Percentiles rank a stretch among this genome's conserved stretches.
phyloP scores from a whole-genome alignment of 2,888 invertebrate species.

The Phaonia tiefii region DNA sequence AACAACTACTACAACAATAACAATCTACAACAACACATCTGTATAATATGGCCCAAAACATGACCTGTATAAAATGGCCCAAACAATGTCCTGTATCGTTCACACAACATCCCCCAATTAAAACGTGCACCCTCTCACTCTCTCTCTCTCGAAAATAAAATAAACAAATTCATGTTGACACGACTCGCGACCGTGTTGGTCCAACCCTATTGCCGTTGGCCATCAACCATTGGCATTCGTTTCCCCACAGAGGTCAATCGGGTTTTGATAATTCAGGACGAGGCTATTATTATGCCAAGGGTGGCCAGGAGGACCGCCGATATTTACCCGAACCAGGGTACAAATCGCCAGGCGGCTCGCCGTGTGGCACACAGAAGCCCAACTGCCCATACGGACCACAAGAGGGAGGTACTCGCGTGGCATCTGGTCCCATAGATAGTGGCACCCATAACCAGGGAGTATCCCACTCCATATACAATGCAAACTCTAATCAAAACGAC shows the following conservation, averaged over 20 bases:
- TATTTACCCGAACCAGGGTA: constrained; percentile 69
- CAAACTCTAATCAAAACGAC: constrained; percentile 44
- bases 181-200: constrained; percentile 8
- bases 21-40: constrained; percentile 61
- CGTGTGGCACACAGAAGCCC: constrained; percentile 71
- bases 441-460: constrained; percentile 65
- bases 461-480: constrained; percentile 56
- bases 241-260: constrained; percentile 81
- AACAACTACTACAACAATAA: constrained; percentile 69
- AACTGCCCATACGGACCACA: constrained; percentile 71
- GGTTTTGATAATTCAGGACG: constrained; percentile 85
- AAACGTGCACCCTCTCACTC: constrained; percentile 61
- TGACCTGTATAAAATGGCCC: constrained; percentile 67
- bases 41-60: constrained; percentile 69
- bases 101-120: constrained; percentile 30
- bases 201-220: not conserved
- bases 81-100: constrained; percentile 54
- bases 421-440: constrained; percentile 74
- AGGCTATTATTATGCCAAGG: constrained; percentile 84
- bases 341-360: constrained; percentile 64
- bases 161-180: constrained; percentile 32
- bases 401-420: constrained; percentile 70
- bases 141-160: too few species aligned
- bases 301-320: constrained; percentile 78
- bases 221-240: not conserved